Evolutionary conservation across 2,888 invertebrate species (phyloP).

Genomic region (Muscina levida): DNA sequence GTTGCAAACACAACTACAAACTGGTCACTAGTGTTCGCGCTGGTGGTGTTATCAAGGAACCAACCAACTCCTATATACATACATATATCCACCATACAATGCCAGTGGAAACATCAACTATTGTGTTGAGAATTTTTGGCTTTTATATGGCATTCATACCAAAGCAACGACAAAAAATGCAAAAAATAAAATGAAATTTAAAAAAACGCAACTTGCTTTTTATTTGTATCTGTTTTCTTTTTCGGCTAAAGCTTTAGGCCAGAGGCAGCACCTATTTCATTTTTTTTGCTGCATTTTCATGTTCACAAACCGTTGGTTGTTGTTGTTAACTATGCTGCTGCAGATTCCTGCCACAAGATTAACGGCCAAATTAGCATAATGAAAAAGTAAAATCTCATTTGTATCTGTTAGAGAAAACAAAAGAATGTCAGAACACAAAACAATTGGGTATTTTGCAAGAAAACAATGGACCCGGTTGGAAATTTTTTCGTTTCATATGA

Average conservation of each 20-base stretch:
- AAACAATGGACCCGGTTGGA: neutral
- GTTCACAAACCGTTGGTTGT: neutral
- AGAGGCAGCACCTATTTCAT: slow-evolving; percentile 61
- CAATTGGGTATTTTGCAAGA: neutral
- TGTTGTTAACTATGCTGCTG: slow-evolving; percentile 22
- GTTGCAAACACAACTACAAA: neutral
- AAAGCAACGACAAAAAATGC: no score
- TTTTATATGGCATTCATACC: neutral
- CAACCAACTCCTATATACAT: no score
- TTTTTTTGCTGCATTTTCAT: slow-evolving; percentile 11
- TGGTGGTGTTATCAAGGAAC: no score
- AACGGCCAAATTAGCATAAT: slow-evolving; percentile 64
- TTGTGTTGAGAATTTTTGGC: neutral
- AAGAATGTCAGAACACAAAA: neutral
- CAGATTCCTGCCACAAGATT: slow-evolving; percentile 59
- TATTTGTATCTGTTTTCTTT: slow-evolving; percentile 1
- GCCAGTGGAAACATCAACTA: neutral
- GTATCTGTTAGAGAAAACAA: slow-evolving; percentile 9
- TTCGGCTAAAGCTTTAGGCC: slow-evolving; percentile 49
- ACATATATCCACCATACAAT: neutral
- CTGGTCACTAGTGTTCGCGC: neutral
- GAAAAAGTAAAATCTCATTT: slow-evolving; percentile 27
- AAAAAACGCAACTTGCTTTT: slow-evolving; percentile 17
- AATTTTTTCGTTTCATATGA: no score
- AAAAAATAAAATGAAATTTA: neutral